These are phyloP conservation scores for Anthopleura xanthogrammica DNA, from an alignment of 92 coral and sea anemone genomes.

Conservation along the genomic window DNA sequence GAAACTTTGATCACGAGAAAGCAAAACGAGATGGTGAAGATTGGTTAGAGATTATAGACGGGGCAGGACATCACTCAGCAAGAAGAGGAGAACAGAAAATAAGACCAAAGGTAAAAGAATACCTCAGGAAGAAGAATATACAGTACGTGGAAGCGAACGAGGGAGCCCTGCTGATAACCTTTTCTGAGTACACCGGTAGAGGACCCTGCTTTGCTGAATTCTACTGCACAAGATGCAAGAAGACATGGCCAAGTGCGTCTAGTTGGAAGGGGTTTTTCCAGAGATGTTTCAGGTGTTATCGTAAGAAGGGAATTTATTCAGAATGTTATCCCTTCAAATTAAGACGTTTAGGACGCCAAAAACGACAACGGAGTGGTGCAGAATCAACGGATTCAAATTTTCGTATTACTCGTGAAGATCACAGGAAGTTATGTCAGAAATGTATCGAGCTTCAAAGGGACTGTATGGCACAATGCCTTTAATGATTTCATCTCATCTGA, in stretches of 20 bases:
- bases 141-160: slow-evolving; percentile 33
- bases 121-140: slow-evolving; percentile 19
- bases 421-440: not conserved
- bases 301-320: slow-evolving; percentile 4
- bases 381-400: not conserved
- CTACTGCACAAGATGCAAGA: slow-evolving; percentile 38
- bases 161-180: slow-evolving; percentile 59
- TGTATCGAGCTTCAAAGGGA: not conserved
- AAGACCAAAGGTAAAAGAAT: slow-evolving; percentile 53
- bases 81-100: slow-evolving; percentile 42
- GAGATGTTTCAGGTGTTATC: slow-evolving; percentile 14
- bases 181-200: slow-evolving; percentile 37
- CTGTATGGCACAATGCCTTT: not conserved
- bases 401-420: not conserved
- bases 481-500: no score
- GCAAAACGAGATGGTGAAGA: slow-evolving; percentile 24
- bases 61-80: slow-evolving; percentile 67
- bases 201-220: slow-evolving; percentile 57
- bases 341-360: not conserved
- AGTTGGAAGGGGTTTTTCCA: slow-evolving; percentile 48
- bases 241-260: slow-evolving; percentile 45
- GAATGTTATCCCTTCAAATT: slow-evolving; percentile 38
- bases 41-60: slow-evolving; percentile 71
- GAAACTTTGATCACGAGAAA: slow-evolving; percentile 15
- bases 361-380: not conserved